phyloP scores from a whole-genome alignment of 2,797 vertebrate species.

The Hoplostethus atlanticus region DNA sequence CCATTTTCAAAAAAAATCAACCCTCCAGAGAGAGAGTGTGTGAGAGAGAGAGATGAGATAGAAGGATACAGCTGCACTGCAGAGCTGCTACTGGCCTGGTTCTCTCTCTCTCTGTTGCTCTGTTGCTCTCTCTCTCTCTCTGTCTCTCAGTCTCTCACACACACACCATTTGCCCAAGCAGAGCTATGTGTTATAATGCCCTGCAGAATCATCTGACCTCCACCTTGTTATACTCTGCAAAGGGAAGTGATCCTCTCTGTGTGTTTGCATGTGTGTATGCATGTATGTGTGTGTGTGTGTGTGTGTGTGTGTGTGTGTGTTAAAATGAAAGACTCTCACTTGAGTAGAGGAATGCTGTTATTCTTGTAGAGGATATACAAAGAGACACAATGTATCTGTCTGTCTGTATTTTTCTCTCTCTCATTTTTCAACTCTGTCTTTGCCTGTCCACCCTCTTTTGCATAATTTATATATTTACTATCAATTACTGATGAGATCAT shows the following conservation, averaged over 20 bases:
- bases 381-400: background rate
- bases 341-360: background rate
- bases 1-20: no score
- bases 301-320: background rate
- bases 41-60: background rate
- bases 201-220: constrained; percentile 18
- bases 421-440: background rate
- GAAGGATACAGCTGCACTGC: constrained; percentile 12
- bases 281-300: constrained; percentile 1
- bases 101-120: background rate
- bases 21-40: background rate
- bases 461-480: constrained; percentile 6
- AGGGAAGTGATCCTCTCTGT: background rate
- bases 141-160: background rate
- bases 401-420: no score
- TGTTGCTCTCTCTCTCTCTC: no score
- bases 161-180: background rate
- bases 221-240: constrained; percentile 4
- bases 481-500: constrained; percentile 8
- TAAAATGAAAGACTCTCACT: background rate
- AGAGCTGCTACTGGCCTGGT: constrained; percentile 22
- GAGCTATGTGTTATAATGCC: constrained; percentile 8
- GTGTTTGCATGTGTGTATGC: background rate
- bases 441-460: background rate
- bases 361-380: background rate